Evolutionary conservation across 1,140 invertebrate genomes (phyloP).

Genomic region (Cydia strobilella): DNA sequence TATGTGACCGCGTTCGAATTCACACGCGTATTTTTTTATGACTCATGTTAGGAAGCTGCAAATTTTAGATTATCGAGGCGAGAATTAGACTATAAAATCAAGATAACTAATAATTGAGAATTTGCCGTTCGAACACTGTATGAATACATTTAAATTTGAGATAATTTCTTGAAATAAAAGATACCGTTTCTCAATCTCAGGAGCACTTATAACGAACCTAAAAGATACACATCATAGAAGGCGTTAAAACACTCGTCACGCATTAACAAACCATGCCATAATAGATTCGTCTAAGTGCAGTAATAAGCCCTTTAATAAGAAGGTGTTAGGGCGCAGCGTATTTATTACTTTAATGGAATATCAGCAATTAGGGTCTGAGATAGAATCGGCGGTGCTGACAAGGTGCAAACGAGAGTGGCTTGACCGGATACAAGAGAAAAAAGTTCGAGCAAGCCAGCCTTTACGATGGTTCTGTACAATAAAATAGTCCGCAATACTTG

Average conservation of each 20-base stretch:
- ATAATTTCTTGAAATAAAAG: background rate
- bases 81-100: too few species aligned
- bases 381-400: conserved; percentile 76
- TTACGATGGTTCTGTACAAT: conserved; percentile 11
- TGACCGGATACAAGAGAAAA: conserved; percentile 58
- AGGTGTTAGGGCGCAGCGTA: conserved; percentile 62
- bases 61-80: too few species aligned
- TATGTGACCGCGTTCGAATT: too few species aligned
- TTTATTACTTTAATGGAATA: conserved; percentile 78
- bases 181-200: background rate
- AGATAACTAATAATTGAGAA: too few species aligned
- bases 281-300: conserved; percentile 55
- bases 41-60: too few species aligned
- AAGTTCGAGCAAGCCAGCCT: conserved; percentile 18
- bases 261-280: conserved; percentile 55
- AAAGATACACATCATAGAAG: conserved; percentile 32
- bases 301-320: conserved; percentile 58
- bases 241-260: conserved; percentile 51
- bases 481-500: background rate
- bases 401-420: conserved; percentile 76
- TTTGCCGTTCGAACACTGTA: too few species aligned
- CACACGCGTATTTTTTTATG: too few species aligned
- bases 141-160: background rate
- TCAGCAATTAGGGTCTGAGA: conserved; percentile 72
- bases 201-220: conserved; percentile 11